Evolutionary conservation across 2,888 invertebrate species (phyloP).

Genomic region (Drosophila sordidapex): DNA sequence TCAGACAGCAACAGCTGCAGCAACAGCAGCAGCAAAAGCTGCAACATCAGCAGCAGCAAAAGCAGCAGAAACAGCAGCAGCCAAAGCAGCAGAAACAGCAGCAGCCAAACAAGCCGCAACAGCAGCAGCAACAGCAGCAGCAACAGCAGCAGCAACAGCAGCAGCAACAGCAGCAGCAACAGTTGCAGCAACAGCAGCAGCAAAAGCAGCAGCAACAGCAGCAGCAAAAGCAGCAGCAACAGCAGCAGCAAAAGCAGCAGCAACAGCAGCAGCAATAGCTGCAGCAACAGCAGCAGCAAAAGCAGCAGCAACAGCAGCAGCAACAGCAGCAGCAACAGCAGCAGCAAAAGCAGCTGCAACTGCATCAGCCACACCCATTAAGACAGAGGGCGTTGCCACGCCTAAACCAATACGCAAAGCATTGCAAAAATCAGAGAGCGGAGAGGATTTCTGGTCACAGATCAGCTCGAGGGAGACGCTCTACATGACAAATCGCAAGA

Average conservation of each 20-base stretch:
- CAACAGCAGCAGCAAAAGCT: background rate
- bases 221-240: background rate
- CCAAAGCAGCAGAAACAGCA: background rate
- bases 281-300: background rate
- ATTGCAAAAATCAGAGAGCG: conserved; percentile 82
- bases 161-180: background rate
- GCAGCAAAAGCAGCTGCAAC: background rate
- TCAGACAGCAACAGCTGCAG: conserved; percentile 9
- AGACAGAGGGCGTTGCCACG: conserved; percentile 68
- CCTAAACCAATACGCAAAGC: conserved; percentile 76
- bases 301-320: background rate
- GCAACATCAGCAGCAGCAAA: background rate
- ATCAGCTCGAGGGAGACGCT: conserved; percentile 89
- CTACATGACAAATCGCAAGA: conserved; percentile 87
- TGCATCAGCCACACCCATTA: conserved; percentile 14
- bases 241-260: background rate
- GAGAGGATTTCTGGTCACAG: conserved; percentile 88
- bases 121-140: background rate
- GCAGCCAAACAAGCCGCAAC: background rate
- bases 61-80: background rate
- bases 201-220: background rate
- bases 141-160: conserved; percentile 14
- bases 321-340: background rate
- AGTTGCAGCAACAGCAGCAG: background rate
- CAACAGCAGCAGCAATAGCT: conserved; percentile 25